Percentiles rank a stretch among this genome's conserved stretches.
These are phyloP conservation scores for Autographa pulchrina DNA, from an alignment of 2,888 invertebrate genomes.

Conservation along the genomic window DNA sequence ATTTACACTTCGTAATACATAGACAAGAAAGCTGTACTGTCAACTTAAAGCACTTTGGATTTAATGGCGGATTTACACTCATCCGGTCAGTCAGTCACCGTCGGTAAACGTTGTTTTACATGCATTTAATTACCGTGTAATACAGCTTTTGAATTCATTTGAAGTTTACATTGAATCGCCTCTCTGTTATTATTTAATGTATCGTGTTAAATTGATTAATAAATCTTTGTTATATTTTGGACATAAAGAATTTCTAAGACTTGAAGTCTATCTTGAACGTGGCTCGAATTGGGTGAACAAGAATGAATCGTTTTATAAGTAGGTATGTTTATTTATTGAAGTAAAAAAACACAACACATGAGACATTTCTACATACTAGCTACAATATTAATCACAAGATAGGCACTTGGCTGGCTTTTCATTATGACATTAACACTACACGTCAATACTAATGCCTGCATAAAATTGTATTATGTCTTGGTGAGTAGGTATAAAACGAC, in stretches of 20 bases:
- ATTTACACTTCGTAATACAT: background rate
- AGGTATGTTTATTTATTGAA: slow-evolving; percentile 23
- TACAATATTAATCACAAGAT: slow-evolving; percentile 41
- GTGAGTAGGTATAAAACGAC: background rate
- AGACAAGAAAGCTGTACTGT: background rate
- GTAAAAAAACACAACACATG: slow-evolving; percentile 21
- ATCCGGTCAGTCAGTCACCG: slow-evolving; percentile 26
- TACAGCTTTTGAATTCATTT: slow-evolving; percentile 29
- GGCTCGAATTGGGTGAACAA: slow-evolving; percentile 9
- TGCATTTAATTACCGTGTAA: slow-evolving; percentile 23
- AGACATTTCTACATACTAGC: background rate
- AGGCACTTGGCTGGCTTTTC: slow-evolving; percentile 37
- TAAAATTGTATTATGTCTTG: background rate
- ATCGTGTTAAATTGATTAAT: slow-evolving; percentile 31
- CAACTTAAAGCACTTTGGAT: slow-evolving; percentile 7
- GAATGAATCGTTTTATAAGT: background rate
- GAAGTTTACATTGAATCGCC: slow-evolving; percentile 29
- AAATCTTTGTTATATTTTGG: slow-evolving; percentile 19
- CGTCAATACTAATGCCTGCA: background rate
- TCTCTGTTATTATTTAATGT: slow-evolving; percentile 19
- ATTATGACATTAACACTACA: background rate
- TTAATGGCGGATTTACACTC: slow-evolving; percentile 29
- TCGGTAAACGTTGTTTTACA: slow-evolving; percentile 27
- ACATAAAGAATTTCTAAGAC: slow-evolving; percentile 11
- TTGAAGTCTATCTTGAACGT: background rate